Conservation (phyloP, 2,888 invertebrate genomes). For the Machimus rusticus region DNA sequence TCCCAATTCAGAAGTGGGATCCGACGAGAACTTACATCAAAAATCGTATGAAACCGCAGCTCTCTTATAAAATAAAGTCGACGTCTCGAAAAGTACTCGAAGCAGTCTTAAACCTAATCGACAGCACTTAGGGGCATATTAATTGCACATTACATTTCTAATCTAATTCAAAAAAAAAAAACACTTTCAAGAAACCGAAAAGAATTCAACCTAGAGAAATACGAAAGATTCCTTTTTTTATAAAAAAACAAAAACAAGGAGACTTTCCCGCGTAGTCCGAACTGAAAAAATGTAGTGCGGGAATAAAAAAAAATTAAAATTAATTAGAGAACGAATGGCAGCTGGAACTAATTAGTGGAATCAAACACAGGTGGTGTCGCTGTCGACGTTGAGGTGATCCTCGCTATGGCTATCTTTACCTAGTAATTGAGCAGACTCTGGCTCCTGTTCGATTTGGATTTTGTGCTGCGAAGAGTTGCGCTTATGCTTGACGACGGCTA, state of each 20-base stretch:
- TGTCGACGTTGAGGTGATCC: conserved; percentile 45
- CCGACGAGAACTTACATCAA: background rate
- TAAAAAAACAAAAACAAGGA: background rate
- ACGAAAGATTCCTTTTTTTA: background rate
- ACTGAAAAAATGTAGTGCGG: background rate
- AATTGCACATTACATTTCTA: conserved; percentile 28
- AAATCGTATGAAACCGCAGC: conserved; percentile 7
- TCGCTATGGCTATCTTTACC: conserved; percentile 44
- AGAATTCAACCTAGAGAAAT: background rate
- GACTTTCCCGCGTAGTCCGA: background rate
- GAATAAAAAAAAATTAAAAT: background rate
- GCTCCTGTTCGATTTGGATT: conserved; percentile 61
- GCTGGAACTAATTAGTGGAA: background rate
- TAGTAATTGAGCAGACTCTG: conserved; percentile 47
- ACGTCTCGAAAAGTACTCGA: conserved; percentile 7
- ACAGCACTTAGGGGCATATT: conserved; percentile 30
- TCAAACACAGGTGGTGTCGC: conserved; percentile 46
- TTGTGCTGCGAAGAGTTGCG: conserved; percentile 60
- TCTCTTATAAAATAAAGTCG: conserved; percentile 11
- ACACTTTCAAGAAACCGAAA: background rate
- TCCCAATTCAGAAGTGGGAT: background rate
- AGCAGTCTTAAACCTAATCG: conserved; percentile 25
- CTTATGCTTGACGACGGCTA: conserved; percentile 51
- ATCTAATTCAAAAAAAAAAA: background rate
- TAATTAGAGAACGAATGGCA: background rate